phyloP scores from a whole-genome alignment of 1,140 invertebrate species.

The Drepana arcuata region DNA sequence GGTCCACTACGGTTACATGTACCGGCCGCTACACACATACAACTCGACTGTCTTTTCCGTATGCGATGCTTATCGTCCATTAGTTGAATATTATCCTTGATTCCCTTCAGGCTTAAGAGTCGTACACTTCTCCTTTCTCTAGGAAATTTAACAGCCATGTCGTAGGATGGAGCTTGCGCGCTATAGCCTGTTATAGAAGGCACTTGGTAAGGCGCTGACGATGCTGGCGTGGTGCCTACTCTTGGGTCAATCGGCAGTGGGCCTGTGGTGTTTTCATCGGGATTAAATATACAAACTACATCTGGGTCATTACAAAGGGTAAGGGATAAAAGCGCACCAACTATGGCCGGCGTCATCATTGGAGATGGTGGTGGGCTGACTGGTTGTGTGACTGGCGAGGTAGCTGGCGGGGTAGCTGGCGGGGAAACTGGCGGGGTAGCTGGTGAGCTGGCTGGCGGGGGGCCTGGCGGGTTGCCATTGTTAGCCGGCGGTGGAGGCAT shows the following conservation, averaged over 20 bases:
- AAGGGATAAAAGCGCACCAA: conserved; percentile 37
- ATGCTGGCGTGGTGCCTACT: conserved; percentile 45
- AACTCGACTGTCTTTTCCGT: conserved; percentile 52
- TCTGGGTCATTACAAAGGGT: conserved; percentile 49
- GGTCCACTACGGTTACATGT: conserved; percentile 32
- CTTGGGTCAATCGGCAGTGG: conserved; percentile 50
- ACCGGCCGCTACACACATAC: conserved; percentile 51
- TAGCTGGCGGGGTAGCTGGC: conserved; percentile 5
- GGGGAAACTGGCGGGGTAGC: conserved; percentile 5
- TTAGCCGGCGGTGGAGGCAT: conserved; percentile 1
- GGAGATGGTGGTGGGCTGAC: conserved; percentile 9
- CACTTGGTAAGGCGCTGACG: conserved; percentile 35
- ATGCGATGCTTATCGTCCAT: conserved; percentile 29
- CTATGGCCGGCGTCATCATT: conserved; percentile 18
- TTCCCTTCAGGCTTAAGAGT: conserved; percentile 6
- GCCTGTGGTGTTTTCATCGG: conserved; percentile 46
- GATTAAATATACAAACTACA: conserved; percentile 52
- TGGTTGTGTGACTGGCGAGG: conserved; percentile 9
- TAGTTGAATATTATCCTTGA: conserved; percentile 14
- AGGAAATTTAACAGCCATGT: conserved; percentile 43
- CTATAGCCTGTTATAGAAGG: conserved; percentile 48
- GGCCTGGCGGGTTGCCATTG: neutral
- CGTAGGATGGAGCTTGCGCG: conserved; percentile 29
- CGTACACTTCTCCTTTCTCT: conserved; percentile 38
- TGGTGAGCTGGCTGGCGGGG: conserved; percentile 5